Percentiles rank a stretch among this genome's conserved stretches.
Conservation (phyloP, 2,113 vertebrate species). For the Chinchilla lanigera region DNA sequence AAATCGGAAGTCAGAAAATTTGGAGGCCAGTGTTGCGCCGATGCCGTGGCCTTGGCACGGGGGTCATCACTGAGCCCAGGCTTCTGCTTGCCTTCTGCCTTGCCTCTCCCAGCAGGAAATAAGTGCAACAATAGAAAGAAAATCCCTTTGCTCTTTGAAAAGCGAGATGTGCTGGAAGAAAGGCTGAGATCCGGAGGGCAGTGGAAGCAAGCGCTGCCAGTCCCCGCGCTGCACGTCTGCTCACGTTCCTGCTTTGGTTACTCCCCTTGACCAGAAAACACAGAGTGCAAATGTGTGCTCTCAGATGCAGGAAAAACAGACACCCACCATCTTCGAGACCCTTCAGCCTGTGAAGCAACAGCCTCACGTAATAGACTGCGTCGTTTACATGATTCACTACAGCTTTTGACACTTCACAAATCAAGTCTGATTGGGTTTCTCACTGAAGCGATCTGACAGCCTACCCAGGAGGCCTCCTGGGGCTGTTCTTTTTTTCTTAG, state of each 20-base stretch:
- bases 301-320: conserved; percentile 52
- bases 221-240: background rate
- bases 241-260: background rate
- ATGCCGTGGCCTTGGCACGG: background rate
- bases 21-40: background rate
- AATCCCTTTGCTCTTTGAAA: conserved; percentile 10
- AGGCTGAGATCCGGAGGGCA: background rate
- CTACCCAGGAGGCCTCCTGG: conserved; percentile 30
- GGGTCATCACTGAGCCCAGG: background rate
- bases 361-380: conserved; percentile 49
- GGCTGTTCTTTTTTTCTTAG: background rate
- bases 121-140: background rate
- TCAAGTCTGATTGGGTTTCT: conserved; percentile 73
- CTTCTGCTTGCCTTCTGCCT: background rate
- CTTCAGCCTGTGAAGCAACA: background rate
- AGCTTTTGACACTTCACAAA: conserved; percentile 76
- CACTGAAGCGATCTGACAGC: conserved; percentile 67
- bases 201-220: background rate
- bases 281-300: background rate
- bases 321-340: conserved; percentile 50
- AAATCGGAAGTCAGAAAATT: conserved; percentile 1
- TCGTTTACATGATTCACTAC: conserved; percentile 53
- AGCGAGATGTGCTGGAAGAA: background rate
- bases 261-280: conserved; percentile 27
- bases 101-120: background rate